A percentile compares a stretch with the other conserved stretches of the same genome.
Conservation (phyloP, 2,888 invertebrate species). For the Diadegma fenestrale region DNA sequence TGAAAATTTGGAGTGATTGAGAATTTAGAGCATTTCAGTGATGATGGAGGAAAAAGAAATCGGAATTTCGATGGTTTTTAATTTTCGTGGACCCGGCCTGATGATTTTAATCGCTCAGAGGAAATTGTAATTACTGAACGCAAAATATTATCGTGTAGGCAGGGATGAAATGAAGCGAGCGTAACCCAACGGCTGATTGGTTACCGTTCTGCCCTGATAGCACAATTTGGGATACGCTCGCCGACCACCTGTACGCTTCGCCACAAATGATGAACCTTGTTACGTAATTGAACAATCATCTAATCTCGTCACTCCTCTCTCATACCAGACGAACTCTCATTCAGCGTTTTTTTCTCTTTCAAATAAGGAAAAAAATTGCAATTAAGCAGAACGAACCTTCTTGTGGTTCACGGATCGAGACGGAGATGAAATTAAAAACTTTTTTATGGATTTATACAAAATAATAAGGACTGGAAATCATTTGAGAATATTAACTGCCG, state of each 20-base stretch:
- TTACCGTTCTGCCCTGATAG: slow-evolving; percentile 40
- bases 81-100: not conserved
- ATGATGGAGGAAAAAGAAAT: too few species aligned
- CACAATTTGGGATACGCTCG: slow-evolving; percentile 14
- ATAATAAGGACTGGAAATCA: not conserved
- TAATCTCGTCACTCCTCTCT: not conserved
- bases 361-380: not conserved
- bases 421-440: not conserved
- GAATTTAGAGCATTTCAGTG: not conserved
- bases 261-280: slow-evolving; percentile 9
- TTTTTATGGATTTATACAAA: not conserved
- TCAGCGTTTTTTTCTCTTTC: not conserved
- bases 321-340: not conserved
- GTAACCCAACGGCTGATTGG: slow-evolving; percentile 55
- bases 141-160: slow-evolving; percentile 4
- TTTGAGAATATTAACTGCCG: slow-evolving; percentile 1
- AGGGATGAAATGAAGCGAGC: slow-evolving; percentile 44
- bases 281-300: not conserved
- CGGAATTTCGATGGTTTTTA: not conserved
- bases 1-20: not conserved
- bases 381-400: not conserved
- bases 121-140: not conserved
- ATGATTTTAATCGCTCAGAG: slow-evolving; percentile 6
- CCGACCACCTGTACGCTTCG: slow-evolving; percentile 58
- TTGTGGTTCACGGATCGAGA: not conserved